These are phyloP conservation scores for Drosophila neocordata DNA, from an alignment of 1,140 invertebrate genomes.

Conservation along the genomic window DNA sequence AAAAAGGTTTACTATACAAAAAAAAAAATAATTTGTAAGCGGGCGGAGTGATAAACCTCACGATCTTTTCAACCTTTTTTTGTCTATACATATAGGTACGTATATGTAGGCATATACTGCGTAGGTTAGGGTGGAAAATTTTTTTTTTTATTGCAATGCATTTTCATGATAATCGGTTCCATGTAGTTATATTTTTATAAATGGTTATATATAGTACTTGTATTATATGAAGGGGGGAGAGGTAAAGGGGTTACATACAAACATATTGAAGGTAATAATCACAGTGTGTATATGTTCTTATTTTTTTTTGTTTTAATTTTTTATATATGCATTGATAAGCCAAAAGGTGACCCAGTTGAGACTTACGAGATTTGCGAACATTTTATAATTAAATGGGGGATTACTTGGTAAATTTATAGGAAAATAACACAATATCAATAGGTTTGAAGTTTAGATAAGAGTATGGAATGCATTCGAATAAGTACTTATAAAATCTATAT, in stretches of 20 bases:
- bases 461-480: background rate
- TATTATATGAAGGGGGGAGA: too few relatives aligned
- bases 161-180: slow-evolving; percentile 40
- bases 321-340: slow-evolving; percentile 59
- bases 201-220: slow-evolving; percentile 24
- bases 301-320: slow-evolving; percentile 27
- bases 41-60: slow-evolving; percentile 28
- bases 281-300: background rate
- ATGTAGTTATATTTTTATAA: slow-evolving; percentile 54
- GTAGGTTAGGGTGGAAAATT: slow-evolving; percentile 53
- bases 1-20: background rate
- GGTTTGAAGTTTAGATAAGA: slow-evolving; percentile 2
- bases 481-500: too few relatives aligned
- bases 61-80: slow-evolving; percentile 29
- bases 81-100: too few relatives aligned
- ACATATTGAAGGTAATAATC: slow-evolving; percentile 28
- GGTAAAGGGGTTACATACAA: background rate
- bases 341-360: slow-evolving; percentile 72
- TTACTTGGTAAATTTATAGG: slow-evolving; percentile 4
- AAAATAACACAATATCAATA: background rate
- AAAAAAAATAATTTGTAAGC: slow-evolving; percentile 14
- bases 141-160: slow-evolving; percentile 44
- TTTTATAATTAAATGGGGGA: slow-evolving; percentile 15
- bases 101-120: slow-evolving; percentile 18
- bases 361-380: slow-evolving; percentile 33